phyloP scores from a whole-genome alignment of 2,888 invertebrate species.

The Eustalomyia histrio region DNA sequence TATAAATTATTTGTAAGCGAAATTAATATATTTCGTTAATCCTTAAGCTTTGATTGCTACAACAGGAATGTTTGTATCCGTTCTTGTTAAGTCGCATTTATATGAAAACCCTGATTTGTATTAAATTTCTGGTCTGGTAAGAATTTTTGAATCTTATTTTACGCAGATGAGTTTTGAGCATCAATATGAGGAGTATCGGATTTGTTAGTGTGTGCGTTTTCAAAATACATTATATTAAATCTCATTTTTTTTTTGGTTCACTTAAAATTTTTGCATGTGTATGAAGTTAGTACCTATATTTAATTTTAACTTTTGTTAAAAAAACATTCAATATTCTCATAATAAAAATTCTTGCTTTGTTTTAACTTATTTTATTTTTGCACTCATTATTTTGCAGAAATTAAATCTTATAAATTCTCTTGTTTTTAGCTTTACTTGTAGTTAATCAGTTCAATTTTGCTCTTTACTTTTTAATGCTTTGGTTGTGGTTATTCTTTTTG shows the following conservation, averaged over 20 bases:
- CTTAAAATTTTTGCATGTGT: constrained; percentile 2
- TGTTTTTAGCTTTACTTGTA: background rate
- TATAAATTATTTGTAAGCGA: constrained; percentile 6
- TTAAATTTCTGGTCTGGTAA: constrained; percentile 44
- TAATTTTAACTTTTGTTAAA: constrained; percentile 8
- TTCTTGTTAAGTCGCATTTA: constrained; percentile 66
- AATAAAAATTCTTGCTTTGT: constrained; percentile 6
- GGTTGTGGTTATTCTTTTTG: constrained; percentile 6
- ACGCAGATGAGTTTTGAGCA: constrained; percentile 16
- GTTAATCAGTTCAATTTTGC: constrained; percentile 10
- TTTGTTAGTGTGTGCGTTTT: constrained; percentile 9
- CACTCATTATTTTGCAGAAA: constrained; percentile 7
- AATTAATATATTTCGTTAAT: constrained; percentile 65
- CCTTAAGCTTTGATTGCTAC: constrained; percentile 75
- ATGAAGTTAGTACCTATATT: constrained; percentile 18
- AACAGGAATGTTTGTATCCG: constrained; percentile 77
- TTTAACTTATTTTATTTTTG: background rate
- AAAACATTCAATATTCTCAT: background rate
- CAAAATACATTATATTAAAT: constrained; percentile 8
- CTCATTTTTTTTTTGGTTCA: constrained; percentile 23
- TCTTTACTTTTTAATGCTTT: constrained; percentile 14
- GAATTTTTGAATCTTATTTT: constrained; percentile 25
- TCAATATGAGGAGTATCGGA: background rate
- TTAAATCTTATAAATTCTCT: constrained; percentile 2
- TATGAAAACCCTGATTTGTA: constrained; percentile 64